These are phyloP conservation scores for Salvelinus alpinus DNA, from an alignment of 2,113 vertebrate genomes.

Conservation along the genomic window DNA sequence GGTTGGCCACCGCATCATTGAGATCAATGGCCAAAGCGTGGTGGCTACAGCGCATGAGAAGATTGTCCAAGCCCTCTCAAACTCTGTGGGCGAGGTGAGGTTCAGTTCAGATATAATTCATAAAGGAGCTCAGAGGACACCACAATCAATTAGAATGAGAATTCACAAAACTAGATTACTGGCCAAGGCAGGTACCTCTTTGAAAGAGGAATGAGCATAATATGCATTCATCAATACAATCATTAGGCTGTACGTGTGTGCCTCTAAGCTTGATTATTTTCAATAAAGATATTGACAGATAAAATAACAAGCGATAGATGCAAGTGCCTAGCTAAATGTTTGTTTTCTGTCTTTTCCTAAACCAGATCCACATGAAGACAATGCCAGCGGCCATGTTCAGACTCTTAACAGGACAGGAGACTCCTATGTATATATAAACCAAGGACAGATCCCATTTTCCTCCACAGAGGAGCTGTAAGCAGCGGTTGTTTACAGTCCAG, in stretches of 20 bases:
- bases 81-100: slow-evolving; percentile 95
- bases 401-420: slow-evolving; percentile 98
- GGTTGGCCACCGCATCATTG: slow-evolving; percentile 95
- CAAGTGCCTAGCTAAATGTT: background rate
- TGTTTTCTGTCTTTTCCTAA: background rate
- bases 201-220: too few species aligned
- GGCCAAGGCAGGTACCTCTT: too few species aligned
- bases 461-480: slow-evolving; percentile 20
- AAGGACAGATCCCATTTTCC: slow-evolving; percentile 26
- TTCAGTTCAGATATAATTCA: background rate
- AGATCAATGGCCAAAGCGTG: slow-evolving; percentile 97
- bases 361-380: slow-evolving; percentile 99
- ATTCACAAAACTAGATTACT: too few species aligned
- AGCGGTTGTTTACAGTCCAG: slow-evolving; percentile 21
- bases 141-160: background rate
- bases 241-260: background rate
- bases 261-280: background rate
- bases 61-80: slow-evolving; percentile 96
- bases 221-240: background rate
- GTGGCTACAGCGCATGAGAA: slow-evolving; percentile 98
- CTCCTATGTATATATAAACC: slow-evolving; percentile 92
- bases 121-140: background rate
- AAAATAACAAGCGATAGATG: background rate
- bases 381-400: slow-evolving; percentile 99
- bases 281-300: background rate